Evolutionary conservation across 2,113 vertebrate genomes (phyloP), one percentile per base, ranked within the genome.

Genomic region (Amphiprion percula): DNA sequence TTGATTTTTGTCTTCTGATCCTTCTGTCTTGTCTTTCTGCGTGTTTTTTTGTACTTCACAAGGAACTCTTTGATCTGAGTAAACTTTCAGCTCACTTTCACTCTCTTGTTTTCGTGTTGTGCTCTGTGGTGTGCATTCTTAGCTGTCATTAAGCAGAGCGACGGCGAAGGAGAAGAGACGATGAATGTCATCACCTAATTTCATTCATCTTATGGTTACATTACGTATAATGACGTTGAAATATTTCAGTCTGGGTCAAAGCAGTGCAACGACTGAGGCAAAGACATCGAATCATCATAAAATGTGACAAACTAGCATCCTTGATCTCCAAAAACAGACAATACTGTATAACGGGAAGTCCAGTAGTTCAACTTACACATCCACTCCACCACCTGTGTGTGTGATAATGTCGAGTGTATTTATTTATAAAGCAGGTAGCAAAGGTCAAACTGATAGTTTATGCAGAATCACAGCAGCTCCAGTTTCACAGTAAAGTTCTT

Each of bases 391-490:
- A 47, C 26, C 24, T 56, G 15, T 73, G 47, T 55, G 62, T 54
- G 50, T 61, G 53, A 74, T 56, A 53, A 55, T 16, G 39, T 55
- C 17, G 37, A 74, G 33, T 56, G 39, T 68, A 77, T 83, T 83
- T 67, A 77, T 39, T 73, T 49, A 77, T 84, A 56, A 82, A 61
- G 26, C 52, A 59, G 62, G 37, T 41, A 55, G 63, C 21, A 91
- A 90, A 90, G 68, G 85, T 90, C 85, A 87, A 21, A 58, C 33
- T 8, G 50, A 82, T 67, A 70, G 66, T 83, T 86, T 30, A 64
- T 46, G 72, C 63, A 79, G 50, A 87, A 74, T 44, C 50, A 80
- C 74, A 69, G 39, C 58, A 65, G 49, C 15, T 77, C 26, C 82
- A 37, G 33, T 37, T 37, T 37, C 24, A 67, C 46, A 16, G 61